Evolutionary conservation across 1,140 invertebrate genomes (phyloP).

Genomic region (Oncopodura yosiiana): DNA sequence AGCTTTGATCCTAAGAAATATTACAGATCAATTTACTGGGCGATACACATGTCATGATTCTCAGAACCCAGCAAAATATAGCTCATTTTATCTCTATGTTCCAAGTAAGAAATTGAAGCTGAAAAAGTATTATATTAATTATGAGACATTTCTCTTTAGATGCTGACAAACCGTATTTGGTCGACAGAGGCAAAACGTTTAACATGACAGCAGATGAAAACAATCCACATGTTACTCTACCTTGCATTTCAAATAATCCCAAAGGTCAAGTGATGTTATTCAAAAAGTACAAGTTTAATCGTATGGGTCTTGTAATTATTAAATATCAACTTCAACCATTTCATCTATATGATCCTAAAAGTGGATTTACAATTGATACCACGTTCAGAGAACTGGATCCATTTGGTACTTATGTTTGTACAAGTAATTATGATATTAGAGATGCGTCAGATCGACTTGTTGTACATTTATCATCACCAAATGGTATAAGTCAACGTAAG

Average conservation of each 20-base stretch:
- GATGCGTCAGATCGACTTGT: slow-evolving; percentile 12
- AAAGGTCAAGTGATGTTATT: slow-evolving; percentile 17
- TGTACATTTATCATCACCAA: slow-evolving; percentile 15
- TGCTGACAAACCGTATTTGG: slow-evolving; percentile 10
- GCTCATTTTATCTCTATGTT: slow-evolving; percentile 16
- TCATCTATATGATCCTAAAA: slow-evolving; percentile 21
- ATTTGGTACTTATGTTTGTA: slow-evolving; percentile 20
- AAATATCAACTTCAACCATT: slow-evolving; percentile 25
- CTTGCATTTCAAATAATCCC: slow-evolving; percentile 21
- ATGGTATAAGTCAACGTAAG: slow-evolving; percentile 1
- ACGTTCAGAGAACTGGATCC: slow-evolving; percentile 18
- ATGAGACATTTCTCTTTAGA: too few species aligned
- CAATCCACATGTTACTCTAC: slow-evolving; percentile 10
- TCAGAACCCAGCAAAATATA: slow-evolving; percentile 7
- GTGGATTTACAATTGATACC: slow-evolving; percentile 12
- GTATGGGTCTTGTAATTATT: slow-evolving; percentile 15
- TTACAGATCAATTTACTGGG: slow-evolving; percentile 16
- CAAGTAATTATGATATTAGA: slow-evolving; percentile 18
- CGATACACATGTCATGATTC: slow-evolving; percentile 12
- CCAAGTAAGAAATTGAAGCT: slow-evolving; percentile 10
- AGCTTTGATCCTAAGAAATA: slow-evolving; percentile 10
- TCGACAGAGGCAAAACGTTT: slow-evolving; percentile 18
- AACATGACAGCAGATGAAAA: slow-evolving; percentile 16
- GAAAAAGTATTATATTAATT: background rate
- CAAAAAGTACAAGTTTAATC: slow-evolving; percentile 12